A percentile compares a stretch with the other conserved stretches of the same genome.
These are phyloP conservation scores for Nysson spinosus DNA, from an alignment of 2,888 invertebrate genomes.

Conservation along the genomic window DNA sequence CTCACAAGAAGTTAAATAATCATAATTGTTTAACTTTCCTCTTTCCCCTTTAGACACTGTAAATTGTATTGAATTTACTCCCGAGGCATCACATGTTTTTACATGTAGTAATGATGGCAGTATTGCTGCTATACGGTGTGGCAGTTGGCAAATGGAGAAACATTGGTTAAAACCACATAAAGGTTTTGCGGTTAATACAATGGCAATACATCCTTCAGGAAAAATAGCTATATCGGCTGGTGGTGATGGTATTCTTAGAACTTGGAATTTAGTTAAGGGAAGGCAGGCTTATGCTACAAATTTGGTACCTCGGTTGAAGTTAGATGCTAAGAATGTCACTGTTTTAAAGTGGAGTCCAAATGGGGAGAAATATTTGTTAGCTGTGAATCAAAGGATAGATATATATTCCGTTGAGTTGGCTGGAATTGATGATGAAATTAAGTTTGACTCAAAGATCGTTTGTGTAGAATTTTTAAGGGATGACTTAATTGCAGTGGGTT, in stretches of 20 bases:
- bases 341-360: constrained; percentile 84
- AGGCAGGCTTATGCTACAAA: constrained; percentile 94
- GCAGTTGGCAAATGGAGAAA: constrained; percentile 92
- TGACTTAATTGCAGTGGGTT: constrained; percentile 83
- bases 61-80: constrained; percentile 87
- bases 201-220: constrained; percentile 92
- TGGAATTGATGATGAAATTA: constrained; percentile 83
- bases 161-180: constrained; percentile 90
- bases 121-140: constrained; percentile 88
- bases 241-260: constrained; percentile 88
- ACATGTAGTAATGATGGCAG: constrained; percentile 92
- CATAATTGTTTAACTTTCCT: background rate
- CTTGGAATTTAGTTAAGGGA: constrained; percentile 97
- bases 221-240: constrained; percentile 93
- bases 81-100: constrained; percentile 87
- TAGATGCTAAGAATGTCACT: constrained; percentile 68
- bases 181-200: constrained; percentile 84
- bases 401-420: constrained; percentile 90
- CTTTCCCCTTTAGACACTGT: constrained; percentile 80
- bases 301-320: constrained; percentile 79
- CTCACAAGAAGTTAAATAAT: background rate
- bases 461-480: constrained; percentile 85
- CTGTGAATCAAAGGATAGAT: constrained; percentile 85
- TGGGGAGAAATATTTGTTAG: constrained; percentile 87
- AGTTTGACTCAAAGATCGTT: constrained; percentile 84